Evolutionary conservation across 2,113 vertebrate species (phyloP), one percentile per base, ranked within the genome.

Genomic region (Sebastes schlegelii): DNA sequence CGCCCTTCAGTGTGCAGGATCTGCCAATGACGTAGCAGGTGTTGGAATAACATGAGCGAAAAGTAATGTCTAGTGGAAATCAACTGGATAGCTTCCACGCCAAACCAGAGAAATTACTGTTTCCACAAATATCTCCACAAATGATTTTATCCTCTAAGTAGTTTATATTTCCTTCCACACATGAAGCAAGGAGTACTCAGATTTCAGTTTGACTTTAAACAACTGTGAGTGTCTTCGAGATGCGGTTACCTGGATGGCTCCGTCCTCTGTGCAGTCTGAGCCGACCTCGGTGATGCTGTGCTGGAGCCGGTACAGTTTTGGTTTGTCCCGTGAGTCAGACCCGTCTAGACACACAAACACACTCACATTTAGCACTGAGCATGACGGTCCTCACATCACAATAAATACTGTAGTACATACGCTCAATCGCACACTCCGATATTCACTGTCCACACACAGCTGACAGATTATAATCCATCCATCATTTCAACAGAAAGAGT

Each of bases 301-400:
- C 51, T 99, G 98, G n/a, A 99, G 97, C 82, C 98, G 96, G 92
- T 99, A 99, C 13, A 99, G 96, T 94, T 99, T 99, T 85, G 98
- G 98, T 91, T 99, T 99, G 91, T 99, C 98, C 89, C 98, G 96
- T 42, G 98, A 99, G 93, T 99, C 98, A 9, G 98, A 99, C 2
- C 98, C 98, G 77, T 99, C 98, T 99, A 91, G 0, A 85, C 54
- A 60, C 74, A 81, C 63, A 70, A 43, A 76, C 46, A 80, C 10
- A 40, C 3, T 7, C 52, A 57, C 26, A 40, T n/a, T 90, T 70
- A 92, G 72, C 64, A 70, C 9, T 1, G 51, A 4, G 52, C 21
- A 34, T 13, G 4, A 8, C 1, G 5, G 46, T 26, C 45, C 48
- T 42, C 54, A 17, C 21, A 42, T 26, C 48, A 82, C 11, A 55